Evolutionary conservation across 2,113 vertebrate genomes (phyloP).

Genomic region (Seriola dumerili): DNA sequence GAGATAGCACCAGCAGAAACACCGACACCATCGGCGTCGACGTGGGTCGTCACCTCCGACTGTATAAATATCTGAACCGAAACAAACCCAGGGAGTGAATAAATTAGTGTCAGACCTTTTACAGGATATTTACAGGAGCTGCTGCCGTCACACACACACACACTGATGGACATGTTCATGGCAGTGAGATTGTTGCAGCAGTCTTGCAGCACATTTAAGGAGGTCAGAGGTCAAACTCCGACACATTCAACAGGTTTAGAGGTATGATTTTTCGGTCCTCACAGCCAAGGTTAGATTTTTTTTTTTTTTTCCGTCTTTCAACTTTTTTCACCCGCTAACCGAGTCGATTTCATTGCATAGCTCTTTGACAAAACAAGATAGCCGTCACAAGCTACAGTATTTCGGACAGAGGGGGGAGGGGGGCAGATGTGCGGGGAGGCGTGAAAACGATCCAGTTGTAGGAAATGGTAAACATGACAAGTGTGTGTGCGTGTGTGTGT

Average conservation of each 20-base stretch:
- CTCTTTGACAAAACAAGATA: constrained; percentile 64
- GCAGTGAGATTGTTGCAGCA: constrained; percentile 84
- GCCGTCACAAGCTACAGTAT: constrained; percentile 72
- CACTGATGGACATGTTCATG: constrained; percentile 58
- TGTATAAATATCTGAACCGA: constrained; percentile 75
- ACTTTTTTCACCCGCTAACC: constrained; percentile 55
- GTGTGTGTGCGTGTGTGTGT: constrained; percentile 27
- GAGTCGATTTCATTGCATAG: constrained; percentile 77
- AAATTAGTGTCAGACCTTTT: constrained; percentile 86
- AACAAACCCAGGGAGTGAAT: constrained; percentile 74
- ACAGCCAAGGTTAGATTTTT: constrained; percentile 30
- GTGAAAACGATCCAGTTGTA: constrained; percentile 32
- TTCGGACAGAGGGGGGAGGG: constrained; percentile 6
- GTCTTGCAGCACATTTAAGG: constrained; percentile 82
- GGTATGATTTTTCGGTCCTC: constrained; percentile 61
- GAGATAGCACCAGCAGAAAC: constrained; percentile 85
- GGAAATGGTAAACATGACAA: constrained; percentile 61
- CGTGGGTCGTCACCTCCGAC: constrained; percentile 60
- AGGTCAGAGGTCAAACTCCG: constrained; percentile 84
- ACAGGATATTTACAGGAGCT: constrained; percentile 81
- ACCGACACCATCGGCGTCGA: constrained; percentile 38
- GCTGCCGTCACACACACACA: constrained; percentile 54
- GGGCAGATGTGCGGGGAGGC: not conserved
- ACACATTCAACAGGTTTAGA: constrained; percentile 88
- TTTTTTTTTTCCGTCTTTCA: not conserved